Evolutionary conservation across 2,113 vertebrate species (phyloP), one percentile per base, ranked within the genome.

Genomic region (Galbula dea): DNA sequence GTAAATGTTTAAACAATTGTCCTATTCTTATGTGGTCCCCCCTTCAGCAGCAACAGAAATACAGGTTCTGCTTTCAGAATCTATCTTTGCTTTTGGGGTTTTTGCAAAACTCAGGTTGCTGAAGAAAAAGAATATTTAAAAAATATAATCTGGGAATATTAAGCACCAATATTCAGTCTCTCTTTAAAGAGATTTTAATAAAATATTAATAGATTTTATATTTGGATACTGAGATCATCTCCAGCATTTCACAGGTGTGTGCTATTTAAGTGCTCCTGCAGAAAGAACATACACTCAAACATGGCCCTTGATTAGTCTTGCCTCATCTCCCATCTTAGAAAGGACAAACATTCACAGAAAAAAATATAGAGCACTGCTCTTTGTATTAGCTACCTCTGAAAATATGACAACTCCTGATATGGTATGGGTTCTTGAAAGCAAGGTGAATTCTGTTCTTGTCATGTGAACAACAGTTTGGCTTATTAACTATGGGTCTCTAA

Each of bases 191-290:
- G 78, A 80, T 93, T 94, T 96, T 95, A 96, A 96, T 96, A 95
- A 95, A 93, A 96, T 94, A 93, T n/a, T 32, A 89, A 88, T 69
- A 93, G 67, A 80, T 89, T 93, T 96, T 95, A 83, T 94, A 96
- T 94, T 95, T 65, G 67, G 93, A 83, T 93, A 96, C 91, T 96
- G 93, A 96, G 88, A 77, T 96, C 90, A 86, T 88, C 85, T 91
- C 75, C 80, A 93, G 67, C 90, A 88, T 80, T 95, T 94, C 94
- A 95, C 87, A 96, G 94, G 95, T 94, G 85, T 93, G 66, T 89
- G 91, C 93, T 96, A 95, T 96, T 96, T 94, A 96, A 96, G 88
- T 89, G 71, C 90, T 95, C 89, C 85, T 94, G 88, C 72, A 93
- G 86, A 94, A 94, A 86, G 90, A 91, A 77, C 90, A 87, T 83